Conservation (phyloP, 2,797 vertebrate species). For the Heteromormyrus szaboi region DNA sequence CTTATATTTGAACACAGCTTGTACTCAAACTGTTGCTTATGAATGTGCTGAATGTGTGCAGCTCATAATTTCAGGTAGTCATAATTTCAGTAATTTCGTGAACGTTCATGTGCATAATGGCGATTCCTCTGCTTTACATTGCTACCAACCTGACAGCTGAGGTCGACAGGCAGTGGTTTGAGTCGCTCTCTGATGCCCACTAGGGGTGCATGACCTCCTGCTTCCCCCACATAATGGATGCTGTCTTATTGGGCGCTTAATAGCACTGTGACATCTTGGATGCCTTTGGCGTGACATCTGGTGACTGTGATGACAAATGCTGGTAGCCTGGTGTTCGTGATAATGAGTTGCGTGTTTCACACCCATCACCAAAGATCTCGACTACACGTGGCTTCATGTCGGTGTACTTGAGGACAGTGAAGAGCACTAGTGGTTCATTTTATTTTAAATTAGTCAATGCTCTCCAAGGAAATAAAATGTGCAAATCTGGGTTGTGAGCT, state of each 20-base stretch:
- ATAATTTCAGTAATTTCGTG: too few species aligned
- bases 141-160: neutral
- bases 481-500: conserved; percentile 39
- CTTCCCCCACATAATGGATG: neutral
- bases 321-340: neutral
- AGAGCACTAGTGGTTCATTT: conserved; percentile 3
- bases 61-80: neutral
- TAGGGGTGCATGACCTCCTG: neutral
- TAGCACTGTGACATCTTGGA: neutral
- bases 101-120: neutral
- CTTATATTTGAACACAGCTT: neutral
- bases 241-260: neutral
- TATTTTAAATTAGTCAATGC: conserved; percentile 46
- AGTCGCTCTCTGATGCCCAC: neutral
- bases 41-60: neutral
- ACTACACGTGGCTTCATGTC: neutral
- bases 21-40: neutral
- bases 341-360: neutral
- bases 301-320: neutral
- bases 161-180: neutral
- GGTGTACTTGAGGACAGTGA: neutral
- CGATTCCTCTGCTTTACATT: neutral
- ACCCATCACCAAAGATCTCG: neutral
- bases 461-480: conserved; percentile 55
- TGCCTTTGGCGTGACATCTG: neutral